Evolutionary conservation across 1,140 invertebrate genomes (phyloP).

Genomic region (Philotrypesis tridentata): DNA sequence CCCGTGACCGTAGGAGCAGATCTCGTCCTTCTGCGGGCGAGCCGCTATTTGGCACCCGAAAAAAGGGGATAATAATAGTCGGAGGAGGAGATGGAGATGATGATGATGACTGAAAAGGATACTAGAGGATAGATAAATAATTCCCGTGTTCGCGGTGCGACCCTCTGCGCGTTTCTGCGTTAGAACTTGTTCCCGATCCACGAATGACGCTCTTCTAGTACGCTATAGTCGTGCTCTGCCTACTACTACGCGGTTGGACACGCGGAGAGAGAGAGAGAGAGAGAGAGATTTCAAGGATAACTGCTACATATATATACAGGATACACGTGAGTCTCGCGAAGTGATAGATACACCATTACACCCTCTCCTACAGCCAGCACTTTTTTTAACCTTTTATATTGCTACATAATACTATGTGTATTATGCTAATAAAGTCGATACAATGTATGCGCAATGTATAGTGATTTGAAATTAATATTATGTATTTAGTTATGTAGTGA

Average conservation of each 20-base stretch:
- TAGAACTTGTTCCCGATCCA: conserved; percentile 33
- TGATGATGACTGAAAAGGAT: background rate
- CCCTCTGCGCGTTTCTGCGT: background rate
- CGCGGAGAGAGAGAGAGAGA: too few species aligned
- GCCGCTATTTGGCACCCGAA: background rate
- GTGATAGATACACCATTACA: conserved; percentile 25
- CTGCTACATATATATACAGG: conserved; percentile 60
- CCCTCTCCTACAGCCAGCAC: too few species aligned
- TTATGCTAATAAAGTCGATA: too few species aligned
- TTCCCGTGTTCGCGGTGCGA: conserved; percentile 11
- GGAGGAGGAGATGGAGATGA: too few species aligned
- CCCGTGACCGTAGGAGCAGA: background rate
- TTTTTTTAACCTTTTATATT: too few species aligned
- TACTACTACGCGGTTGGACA: background rate
- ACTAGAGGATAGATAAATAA: conserved; percentile 24
- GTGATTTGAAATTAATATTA: too few species aligned
- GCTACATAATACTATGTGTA: too few species aligned
- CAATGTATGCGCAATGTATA: too few species aligned
- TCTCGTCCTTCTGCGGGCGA: background rate
- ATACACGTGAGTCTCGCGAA: background rate
- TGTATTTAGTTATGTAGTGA: too few species aligned
- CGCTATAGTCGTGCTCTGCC: background rate
- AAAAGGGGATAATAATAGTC: conserved; percentile 19
- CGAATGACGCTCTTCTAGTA: conserved; percentile 17
- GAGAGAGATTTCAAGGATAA: conserved; percentile 70